A percentile compares a stretch with the other conserved stretches of the same genome.
Evolutionary conservation across 2,888 invertebrate genomes (phyloP).

Genomic region (Graphium colonna): DNA sequence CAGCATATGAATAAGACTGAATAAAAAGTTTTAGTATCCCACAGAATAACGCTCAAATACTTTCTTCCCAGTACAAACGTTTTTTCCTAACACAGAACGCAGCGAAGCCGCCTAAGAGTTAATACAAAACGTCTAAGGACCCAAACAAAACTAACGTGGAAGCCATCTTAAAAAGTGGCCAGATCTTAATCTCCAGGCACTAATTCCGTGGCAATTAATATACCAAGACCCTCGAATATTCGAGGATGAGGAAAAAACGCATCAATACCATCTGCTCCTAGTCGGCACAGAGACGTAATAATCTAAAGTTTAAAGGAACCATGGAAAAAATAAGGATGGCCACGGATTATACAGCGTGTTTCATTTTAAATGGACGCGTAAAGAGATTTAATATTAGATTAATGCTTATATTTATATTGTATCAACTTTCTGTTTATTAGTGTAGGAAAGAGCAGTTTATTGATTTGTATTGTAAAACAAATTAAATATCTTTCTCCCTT

Average conservation of each 20-base stretch:
- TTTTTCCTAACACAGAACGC: conserved; percentile 6
- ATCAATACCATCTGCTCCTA: conserved; percentile 30
- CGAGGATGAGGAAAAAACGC: conserved; percentile 23
- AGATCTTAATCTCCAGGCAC: conserved; percentile 25
- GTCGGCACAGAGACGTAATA: conserved; percentile 33
- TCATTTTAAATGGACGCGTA: conserved; percentile 19
- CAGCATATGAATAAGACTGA: no score
- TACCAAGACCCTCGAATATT: conserved; percentile 18
- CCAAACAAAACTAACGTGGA: conserved; percentile 9
- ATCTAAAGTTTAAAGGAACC: conserved; percentile 35
- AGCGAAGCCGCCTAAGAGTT: conserved; percentile 10
- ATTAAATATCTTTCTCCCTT: no score
- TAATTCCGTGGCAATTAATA: conserved; percentile 32
- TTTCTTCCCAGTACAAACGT: no score
- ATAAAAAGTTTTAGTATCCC: no score
- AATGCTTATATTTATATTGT: no score
- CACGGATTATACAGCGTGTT: conserved; percentile 16
- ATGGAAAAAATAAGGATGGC: conserved; percentile 25
- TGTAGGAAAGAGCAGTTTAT: no score
- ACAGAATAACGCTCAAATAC: no score
- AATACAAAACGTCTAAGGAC: conserved; percentile 16
- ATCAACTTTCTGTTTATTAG: no score
- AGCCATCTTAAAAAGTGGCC: conserved; percentile 23
- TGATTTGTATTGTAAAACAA: no score
- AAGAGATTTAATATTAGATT: conserved; percentile 22